Base-by-base conservation (phyloP, 2,797 vertebrate genomes). In the Rhynchonycteris naso region DNA sequence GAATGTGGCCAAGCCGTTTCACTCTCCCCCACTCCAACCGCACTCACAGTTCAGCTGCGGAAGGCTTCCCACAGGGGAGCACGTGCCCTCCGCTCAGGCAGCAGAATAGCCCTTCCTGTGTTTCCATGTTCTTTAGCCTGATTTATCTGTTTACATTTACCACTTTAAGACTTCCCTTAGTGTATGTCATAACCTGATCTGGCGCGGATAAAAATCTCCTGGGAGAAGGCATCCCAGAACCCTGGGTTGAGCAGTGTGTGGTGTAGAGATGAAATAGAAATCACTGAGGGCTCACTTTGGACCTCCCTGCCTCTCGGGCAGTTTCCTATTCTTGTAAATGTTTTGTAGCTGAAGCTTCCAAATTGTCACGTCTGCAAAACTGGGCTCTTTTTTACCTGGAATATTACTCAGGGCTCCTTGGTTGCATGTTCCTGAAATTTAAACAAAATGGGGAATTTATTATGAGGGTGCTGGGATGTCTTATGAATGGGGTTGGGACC, bases 141-240 rank as follows among this genome's bases (percentile, higher is more conserved):
- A 78, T 88, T 80, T 81, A 21, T 71, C 90, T 83, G 54, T 94
- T 94, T 95, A 88, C 58, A 58, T 52, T 88, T 81, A 69, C 35
- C 22, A n/a, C 12, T 74, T 84, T 19, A 81, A 85, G 85, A 33
- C 13, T 94, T 88, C 13, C 26, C 43, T 87, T 80, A 66, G 59
- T 83, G 72, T 56, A 4, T 87, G 33, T 75, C 26, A 84, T 96
- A 58, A 74, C 74, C 33, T 76, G 19, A 52, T 54, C 28, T 82
- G n/a, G 50, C n/a, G 2, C 74, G 33, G 12, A 35, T 91, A 81
- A 84, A 76, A 87, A 74, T 79, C 78, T 68, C 26, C 7, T 66
- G 38, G 87, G n/a, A 74, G n/a, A 75, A 91, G 28, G 19, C 63
- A 58, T 66, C 16, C 43, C 4, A 65, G 68, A 78, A 54, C 78